These are phyloP conservation scores for Plebejus argus DNA, from an alignment of 2,888 invertebrate species.

Conservation along the genomic window DNA sequence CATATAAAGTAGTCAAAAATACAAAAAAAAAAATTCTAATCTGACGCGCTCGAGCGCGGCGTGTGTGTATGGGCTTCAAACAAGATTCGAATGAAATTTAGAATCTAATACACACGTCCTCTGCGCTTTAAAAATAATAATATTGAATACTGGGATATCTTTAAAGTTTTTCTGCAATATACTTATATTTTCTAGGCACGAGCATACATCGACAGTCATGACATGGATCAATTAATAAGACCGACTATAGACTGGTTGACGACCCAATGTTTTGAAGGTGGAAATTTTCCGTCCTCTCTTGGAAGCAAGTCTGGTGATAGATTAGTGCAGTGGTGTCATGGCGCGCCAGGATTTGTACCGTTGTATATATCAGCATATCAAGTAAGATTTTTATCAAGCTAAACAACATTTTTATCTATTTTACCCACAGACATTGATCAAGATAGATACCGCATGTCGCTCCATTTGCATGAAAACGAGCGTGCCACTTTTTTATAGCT, in stretches of 20 bases:
- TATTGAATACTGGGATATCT: not conserved
- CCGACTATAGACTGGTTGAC: slow-evolving; percentile 85
- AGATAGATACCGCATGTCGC: no score
- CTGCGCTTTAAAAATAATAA: no score
- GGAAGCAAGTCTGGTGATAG: slow-evolving; percentile 84
- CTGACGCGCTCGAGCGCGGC: no score
- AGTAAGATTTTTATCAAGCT: slow-evolving; percentile 60
- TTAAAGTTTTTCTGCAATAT: not conserved
- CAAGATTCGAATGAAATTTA: no score
- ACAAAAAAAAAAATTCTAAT: no score
- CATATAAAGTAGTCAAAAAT: no score
- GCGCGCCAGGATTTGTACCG: slow-evolving; percentile 92
- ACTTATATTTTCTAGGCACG: slow-evolving; percentile 68
- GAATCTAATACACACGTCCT: not conserved
- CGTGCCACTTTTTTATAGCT: no score
- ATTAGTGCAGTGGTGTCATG: slow-evolving; percentile 96
- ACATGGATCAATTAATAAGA: slow-evolving; percentile 80
- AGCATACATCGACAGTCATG: slow-evolving; percentile 76
- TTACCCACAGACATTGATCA: no score
- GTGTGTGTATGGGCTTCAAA: no score
- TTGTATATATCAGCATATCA: slow-evolving; percentile 85
- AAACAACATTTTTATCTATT: not conserved
- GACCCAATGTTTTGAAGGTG: slow-evolving; percentile 79
- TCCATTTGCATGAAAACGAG: no score
- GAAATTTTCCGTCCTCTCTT: slow-evolving; percentile 90